These are phyloP conservation scores for Mythimna impura DNA, from an alignment of 2,888 invertebrate genomes.

Conservation along the genomic window DNA sequence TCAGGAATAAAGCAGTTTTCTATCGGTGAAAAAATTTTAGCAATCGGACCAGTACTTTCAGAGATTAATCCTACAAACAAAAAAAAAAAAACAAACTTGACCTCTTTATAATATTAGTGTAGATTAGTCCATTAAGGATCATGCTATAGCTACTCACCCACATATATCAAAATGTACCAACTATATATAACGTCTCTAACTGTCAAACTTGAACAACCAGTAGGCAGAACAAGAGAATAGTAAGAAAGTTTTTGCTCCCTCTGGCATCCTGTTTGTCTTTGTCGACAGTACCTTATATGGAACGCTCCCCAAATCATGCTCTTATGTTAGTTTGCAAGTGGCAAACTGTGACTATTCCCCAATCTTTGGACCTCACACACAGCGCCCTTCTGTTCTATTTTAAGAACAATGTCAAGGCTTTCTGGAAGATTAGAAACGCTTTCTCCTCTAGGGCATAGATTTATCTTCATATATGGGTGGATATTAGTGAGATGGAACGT, in stretches of 20 bases:
- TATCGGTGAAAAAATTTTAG: no score
- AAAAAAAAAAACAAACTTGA: no score
- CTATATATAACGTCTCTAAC: not conserved
- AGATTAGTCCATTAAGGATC: no score
- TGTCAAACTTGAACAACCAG: constrained; percentile 16
- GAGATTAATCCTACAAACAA: no score
- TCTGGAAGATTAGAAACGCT: constrained; percentile 63
- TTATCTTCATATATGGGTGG: constrained; percentile 61
- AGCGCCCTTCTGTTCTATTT: constrained; percentile 55
- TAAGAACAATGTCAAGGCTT: constrained; percentile 65
- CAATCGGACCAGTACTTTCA: no score
- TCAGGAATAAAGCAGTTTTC: no score
- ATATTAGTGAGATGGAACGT: constrained; percentile 54
- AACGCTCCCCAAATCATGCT: constrained; percentile 22
- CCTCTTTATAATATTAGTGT: no score
- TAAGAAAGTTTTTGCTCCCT: not conserved
- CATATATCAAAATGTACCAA: not conserved
- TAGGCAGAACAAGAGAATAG: not conserved
- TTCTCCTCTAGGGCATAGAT: constrained; percentile 58
- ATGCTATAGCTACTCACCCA: no score
- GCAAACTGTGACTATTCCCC: constrained; percentile 31
- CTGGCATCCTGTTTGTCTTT: constrained; percentile 5
- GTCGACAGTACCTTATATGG: constrained; percentile 13
- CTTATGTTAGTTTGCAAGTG: constrained; percentile 23
- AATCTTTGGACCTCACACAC: constrained; percentile 47